Evolutionary conservation across 2,888 invertebrate genomes (phyloP), one percentile per base, ranked within the genome.

Genomic region (Callosobruchus maculatus): DNA sequence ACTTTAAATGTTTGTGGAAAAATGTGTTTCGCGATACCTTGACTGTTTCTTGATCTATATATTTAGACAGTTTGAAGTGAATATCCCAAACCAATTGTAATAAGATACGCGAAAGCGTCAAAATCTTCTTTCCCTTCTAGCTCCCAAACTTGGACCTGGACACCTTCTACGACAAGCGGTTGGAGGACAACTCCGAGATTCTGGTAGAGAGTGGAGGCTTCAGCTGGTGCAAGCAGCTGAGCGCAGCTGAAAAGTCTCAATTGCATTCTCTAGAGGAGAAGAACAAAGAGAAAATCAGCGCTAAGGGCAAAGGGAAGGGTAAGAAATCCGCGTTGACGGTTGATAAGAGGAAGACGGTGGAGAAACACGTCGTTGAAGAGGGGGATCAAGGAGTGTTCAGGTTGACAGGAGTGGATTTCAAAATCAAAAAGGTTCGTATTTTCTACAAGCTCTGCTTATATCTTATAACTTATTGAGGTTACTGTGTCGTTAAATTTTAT

Each of bases 91-190:
- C n/a, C n/a, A n/a, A n/a, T n/a, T n/a, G n/a, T n/a, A n/a, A n/a
- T n/a, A n/a, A n/a, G n/a, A n/a, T 26, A 26, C 2, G 2, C 26
- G 3, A 26, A 4, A 26, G 26, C 26, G 7, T 26, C 7, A 26
- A 26, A 26, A 4, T 4, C 26, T 26, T 69, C 22, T 70, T 26
- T 30, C 22, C 21, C 73, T 84, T 88, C 80, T 81, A 92, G 92
- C 85, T 92, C 76, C 88, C 90, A 79, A 91, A 92, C 81, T 88
- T 92, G 84, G 90, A 94, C 81, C 85, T 90, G 20, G 89, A 90
- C 66, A 83, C 88, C 18, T 93, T 92, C 83, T 95, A 94, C 85
- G 87, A 88, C 30, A 70, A 73, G 75, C 88, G 90, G 76, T 88
- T 89, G 76, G 80, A 79, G 66, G 71, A 74, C 21, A 73, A 77